Evolutionary conservation across 1,140 invertebrate genomes (phyloP).

Genomic region (Cyclina sinensis): DNA sequence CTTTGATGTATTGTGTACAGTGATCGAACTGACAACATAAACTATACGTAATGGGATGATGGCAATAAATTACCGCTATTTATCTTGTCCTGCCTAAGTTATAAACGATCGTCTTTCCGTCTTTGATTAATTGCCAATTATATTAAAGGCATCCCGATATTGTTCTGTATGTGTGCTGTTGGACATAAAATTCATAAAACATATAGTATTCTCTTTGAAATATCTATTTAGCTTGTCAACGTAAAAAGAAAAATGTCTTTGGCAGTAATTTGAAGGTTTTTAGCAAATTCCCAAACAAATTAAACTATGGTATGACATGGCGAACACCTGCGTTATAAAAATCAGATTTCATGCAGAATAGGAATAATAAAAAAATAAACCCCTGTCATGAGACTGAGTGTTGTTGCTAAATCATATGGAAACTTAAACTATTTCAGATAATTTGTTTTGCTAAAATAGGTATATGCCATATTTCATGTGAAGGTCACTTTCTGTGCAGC

Average conservation of each 20-base stretch:
- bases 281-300: slow-evolving; percentile 28
- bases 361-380: too few relatives aligned
- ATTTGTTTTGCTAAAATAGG: too few relatives aligned
- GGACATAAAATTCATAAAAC: slow-evolving; percentile 44
- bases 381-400: too few relatives aligned
- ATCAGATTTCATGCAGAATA: not conserved
- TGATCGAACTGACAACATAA: slow-evolving; percentile 53
- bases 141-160: slow-evolving; percentile 41
- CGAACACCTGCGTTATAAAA: slow-evolving; percentile 14
- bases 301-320: slow-evolving; percentile 20
- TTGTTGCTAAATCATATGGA: too few relatives aligned
- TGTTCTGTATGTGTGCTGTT: slow-evolving; percentile 43
- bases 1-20: slow-evolving; percentile 63
- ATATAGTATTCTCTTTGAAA: slow-evolving; percentile 56
- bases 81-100: slow-evolving; percentile 55
- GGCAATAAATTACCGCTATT: slow-evolving; percentile 65
- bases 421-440: too few relatives aligned
- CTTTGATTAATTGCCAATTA: slow-evolving; percentile 67
- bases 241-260: not conserved
- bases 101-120: slow-evolving; percentile 62
- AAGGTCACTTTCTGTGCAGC: too few relatives aligned
- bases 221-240: slow-evolving; percentile 55
- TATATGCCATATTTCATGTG: too few relatives aligned
- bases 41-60: slow-evolving; percentile 65
- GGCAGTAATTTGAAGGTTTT: slow-evolving; percentile 33